phyloP scores from a whole-genome alignment of 2,113 vertebrate species.

The Serinus canaria region DNA sequence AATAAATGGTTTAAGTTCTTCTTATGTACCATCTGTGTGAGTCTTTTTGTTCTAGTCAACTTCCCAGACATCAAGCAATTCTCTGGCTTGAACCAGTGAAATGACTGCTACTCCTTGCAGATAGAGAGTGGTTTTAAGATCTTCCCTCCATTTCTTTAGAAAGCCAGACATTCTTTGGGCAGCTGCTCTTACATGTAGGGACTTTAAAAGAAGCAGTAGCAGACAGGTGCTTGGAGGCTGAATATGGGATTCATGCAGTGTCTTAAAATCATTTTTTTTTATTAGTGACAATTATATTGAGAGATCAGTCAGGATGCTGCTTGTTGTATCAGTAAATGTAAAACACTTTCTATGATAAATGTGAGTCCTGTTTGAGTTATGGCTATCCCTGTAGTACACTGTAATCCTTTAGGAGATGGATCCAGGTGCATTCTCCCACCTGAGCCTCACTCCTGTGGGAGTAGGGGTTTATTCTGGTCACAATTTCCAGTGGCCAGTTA shows the following conservation, averaged over 20 bases:
- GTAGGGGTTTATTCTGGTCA: background rate
- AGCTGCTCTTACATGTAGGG: background rate
- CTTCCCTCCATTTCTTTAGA: background rate
- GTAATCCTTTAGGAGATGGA: background rate
- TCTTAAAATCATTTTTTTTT: background rate
- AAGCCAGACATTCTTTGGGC: background rate
- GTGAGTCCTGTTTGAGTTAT: background rate
- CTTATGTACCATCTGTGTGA: background rate
- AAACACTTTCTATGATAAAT: background rate
- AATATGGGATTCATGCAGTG: background rate
- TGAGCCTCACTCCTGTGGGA: fast-evolving
- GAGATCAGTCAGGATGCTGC: background rate
- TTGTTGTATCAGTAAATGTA: background rate
- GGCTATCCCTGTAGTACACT: background rate
- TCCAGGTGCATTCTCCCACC: background rate
- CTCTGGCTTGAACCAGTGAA: background rate
- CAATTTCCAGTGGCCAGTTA: background rate
- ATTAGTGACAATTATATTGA: background rate
- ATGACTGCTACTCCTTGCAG: background rate
- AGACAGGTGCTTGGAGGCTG: background rate
- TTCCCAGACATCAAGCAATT: background rate
- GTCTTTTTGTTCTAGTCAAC: background rate
- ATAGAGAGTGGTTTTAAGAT: background rate
- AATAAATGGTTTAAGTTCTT: background rate
- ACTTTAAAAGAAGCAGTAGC: background rate